Percentiles rank a stretch among this genome's conserved stretches.
phyloP scores from a whole-genome alignment of 2,113 vertebrate genomes.

The Origma solitaria region DNA sequence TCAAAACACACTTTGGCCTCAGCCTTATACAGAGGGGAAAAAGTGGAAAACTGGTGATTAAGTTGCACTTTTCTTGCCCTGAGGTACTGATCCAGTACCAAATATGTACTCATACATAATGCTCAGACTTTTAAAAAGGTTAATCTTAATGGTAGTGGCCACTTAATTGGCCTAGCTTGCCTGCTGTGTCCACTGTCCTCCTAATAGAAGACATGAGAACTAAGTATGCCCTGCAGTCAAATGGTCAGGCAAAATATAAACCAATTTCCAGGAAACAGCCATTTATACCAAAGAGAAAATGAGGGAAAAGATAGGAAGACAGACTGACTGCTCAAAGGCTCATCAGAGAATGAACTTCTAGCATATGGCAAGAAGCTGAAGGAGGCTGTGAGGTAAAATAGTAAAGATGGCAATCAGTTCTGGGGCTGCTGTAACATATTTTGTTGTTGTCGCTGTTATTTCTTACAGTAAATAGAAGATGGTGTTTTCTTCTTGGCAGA shows the following conservation, averaged over 20 bases:
- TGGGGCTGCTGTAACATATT: not conserved
- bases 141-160: slow-evolving; percentile 46
- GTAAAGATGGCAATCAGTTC: not conserved
- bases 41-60: not conserved
- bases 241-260: slow-evolving; percentile 47
- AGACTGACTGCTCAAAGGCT: slow-evolving; percentile 62
- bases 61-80: not conserved
- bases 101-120: slow-evolving; percentile 26
- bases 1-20: not conserved
- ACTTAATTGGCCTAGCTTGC: slow-evolving; percentile 50
- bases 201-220: slow-evolving; percentile 37
- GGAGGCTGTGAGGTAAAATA: slow-evolving; percentile 1
- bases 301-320: slow-evolving; percentile 19
- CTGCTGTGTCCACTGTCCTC: not conserved
- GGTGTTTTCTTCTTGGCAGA: not conserved
- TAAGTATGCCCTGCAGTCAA: slow-evolving; percentile 43
- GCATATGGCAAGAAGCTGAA: slow-evolving; percentile 13
- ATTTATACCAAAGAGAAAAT: slow-evolving; percentile 28
- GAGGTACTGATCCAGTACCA: not conserved
- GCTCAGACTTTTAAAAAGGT: slow-evolving; percentile 56
- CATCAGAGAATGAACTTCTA: slow-evolving; percentile 15
- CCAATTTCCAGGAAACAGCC: slow-evolving; percentile 37
- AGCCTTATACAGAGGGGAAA: not conserved
- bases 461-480: not conserved
- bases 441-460: not conserved